These are phyloP conservation scores for Epinotia ramella DNA, from an alignment of 2,888 invertebrate species.

Conservation along the genomic window DNA sequence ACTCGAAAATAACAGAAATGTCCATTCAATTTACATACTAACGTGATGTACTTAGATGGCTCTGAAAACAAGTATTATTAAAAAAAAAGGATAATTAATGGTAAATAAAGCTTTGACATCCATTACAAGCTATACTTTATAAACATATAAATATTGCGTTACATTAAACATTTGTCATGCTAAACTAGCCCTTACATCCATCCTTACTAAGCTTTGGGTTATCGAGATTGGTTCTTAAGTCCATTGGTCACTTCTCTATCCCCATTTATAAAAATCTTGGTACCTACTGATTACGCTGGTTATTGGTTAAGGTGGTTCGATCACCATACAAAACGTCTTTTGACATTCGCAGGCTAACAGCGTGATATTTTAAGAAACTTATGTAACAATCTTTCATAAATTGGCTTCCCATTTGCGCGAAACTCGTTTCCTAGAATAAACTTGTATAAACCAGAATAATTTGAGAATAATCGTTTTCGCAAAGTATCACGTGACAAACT, in stretches of 20 bases:
- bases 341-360: too few relatives aligned
- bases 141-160: constrained; percentile 45
- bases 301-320: too few relatives aligned
- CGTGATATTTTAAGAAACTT: too few relatives aligned
- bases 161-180: constrained; percentile 61
- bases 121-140: constrained; percentile 32
- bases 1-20: background rate
- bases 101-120: constrained; percentile 15
- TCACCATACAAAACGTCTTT: too few relatives aligned
- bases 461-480: too few relatives aligned
- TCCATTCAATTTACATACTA: background rate
- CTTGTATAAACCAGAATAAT: too few relatives aligned
- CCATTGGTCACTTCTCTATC: constrained; percentile 44
- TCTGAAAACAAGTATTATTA: background rate
- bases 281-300: too few relatives aligned
- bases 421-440: too few relatives aligned
- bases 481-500: too few relatives aligned
- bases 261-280: constrained; percentile 11
- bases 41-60: background rate
- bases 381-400: too few relatives aligned
- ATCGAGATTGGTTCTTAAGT: constrained; percentile 63
- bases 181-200: constrained; percentile 49
- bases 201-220: constrained; percentile 65
- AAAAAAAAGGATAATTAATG: too few relatives aligned
- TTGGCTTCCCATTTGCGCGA: too few relatives aligned